Base-by-base conservation (phyloP, 2,888 invertebrate genomes). In the Melipona beecheii region DNA sequence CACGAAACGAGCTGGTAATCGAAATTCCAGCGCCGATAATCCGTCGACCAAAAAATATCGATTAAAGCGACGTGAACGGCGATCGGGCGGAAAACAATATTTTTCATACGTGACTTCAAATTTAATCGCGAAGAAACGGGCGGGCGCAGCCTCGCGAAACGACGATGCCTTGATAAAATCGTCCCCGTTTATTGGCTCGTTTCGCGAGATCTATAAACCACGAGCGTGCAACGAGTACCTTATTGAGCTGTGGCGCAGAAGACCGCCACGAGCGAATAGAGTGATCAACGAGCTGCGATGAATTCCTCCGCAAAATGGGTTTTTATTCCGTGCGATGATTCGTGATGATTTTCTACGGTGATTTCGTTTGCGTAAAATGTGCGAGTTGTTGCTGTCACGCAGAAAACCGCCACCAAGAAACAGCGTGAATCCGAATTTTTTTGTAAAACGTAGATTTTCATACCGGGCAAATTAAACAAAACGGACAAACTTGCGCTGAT, bases 21-120 rank as follows among this genome's bases (percentile, higher is more conserved):
- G 68, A 79, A 69, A 66, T 75, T 79, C 78, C 64, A 64, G 54
- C 64, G 24, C 43, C 43, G 60, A 56, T 79, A 70, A 75, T 64
- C 49, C 79, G 31, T 21, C 49, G 69, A 54, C 49, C 24, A 15
- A 74, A 79, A 75, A 69, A 75, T 49, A 69, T 68, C 66, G 74
- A 69, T 77, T 77, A 75, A 68, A 79, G 27, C 27, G 17, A 52
- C 43, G 68, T 2, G 50, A 27, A 17, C 43, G 54, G 62, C 43
- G 27, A 64, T 62, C 60, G 43, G 27, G 43, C n/a, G 74, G 78
- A 68, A 78, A 78, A 74, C 68, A 70, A 75, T 75, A 75, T 79
- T 79, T 79, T 75, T 69, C 64, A 60, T 62, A 75, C 79, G 60
- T 49, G 68, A 69, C 75, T 75, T 68, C 69, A 49, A 75, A 69